Conservation (phyloP, 2,113 vertebrate species). For the Macrotus californicus region DNA sequence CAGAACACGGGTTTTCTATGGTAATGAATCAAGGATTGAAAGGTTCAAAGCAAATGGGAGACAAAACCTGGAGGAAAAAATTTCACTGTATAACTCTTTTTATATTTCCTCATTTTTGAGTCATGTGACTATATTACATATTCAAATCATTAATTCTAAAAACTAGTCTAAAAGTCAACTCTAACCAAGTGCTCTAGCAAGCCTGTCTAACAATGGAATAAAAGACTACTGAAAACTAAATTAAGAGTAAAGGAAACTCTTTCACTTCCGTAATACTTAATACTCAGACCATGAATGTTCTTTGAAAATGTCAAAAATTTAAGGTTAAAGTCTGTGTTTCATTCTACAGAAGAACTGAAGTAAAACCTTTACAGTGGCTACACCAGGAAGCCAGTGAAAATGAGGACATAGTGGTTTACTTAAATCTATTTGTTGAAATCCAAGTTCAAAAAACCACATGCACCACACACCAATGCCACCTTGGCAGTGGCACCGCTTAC, state of each 20-base stretch:
- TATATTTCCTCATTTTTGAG: neutral
- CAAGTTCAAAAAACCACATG: neutral
- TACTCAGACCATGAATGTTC: neutral
- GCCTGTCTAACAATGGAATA: neutral
- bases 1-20: neutral
- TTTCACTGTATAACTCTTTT: neutral
- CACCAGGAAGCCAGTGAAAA: neutral
- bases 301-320: neutral
- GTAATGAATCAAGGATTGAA: neutral
- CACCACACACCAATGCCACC: neutral
- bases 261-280: neutral
- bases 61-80: neutral
- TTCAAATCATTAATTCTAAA: neutral
- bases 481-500: conserved; percentile 71
- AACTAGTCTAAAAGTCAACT: neutral
- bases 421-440: neutral
- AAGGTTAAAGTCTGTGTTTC: neutral
- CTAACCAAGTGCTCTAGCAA: neutral
- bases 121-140: neutral
- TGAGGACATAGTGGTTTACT: neutral
- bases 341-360: conserved; percentile 4
- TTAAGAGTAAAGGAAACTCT: neutral
- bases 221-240: neutral
- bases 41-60: neutral
- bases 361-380: conserved; percentile 10